Evolutionary conservation across 1,140 invertebrate species (phyloP).

Genomic region (Eubasilissa regina): DNA sequence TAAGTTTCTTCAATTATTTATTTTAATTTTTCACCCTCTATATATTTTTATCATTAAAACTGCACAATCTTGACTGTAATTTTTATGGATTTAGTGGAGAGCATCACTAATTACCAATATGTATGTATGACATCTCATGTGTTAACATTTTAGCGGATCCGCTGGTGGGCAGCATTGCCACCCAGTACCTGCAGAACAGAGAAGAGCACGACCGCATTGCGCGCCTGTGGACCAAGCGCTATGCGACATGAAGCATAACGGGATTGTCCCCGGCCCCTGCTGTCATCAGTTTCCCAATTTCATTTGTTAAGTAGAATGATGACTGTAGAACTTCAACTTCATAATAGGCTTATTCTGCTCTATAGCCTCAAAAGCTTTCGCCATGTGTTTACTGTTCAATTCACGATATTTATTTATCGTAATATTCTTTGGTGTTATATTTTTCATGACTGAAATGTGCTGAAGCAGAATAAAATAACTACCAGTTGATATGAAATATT

Average conservation of each 20-base stretch:
- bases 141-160: constrained; percentile 86
- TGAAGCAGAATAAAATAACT: constrained; percentile 16
- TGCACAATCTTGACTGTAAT: too few relatives aligned
- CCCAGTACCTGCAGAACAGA: constrained; percentile 97
- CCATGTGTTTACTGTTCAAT: constrained; percentile 28
- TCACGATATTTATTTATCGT: constrained; percentile 7
- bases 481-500: constrained; percentile 31
- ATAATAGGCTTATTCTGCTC: constrained; percentile 24
- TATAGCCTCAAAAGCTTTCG: constrained; percentile 30
- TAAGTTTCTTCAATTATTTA: too few relatives aligned
- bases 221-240: constrained; percentile 97
- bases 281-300: constrained; percentile 37
- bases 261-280: constrained; percentile 36
- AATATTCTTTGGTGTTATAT: constrained; percentile 25
- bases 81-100: too few relatives aligned
- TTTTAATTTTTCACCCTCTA: too few relatives aligned
- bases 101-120: too few relatives aligned
- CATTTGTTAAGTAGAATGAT: constrained; percentile 17
- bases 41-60: too few relatives aligned
- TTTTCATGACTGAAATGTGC: not conserved
- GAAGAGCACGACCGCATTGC: constrained; percentile 98
- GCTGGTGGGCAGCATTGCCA: constrained; percentile 97
- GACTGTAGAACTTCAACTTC: constrained; percentile 32
- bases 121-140: not conserved
- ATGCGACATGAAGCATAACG: constrained; percentile 86